These are phyloP conservation scores for Glossophaga mutica DNA, from an alignment of 2,797 vertebrate species.

Conservation along the genomic window DNA sequence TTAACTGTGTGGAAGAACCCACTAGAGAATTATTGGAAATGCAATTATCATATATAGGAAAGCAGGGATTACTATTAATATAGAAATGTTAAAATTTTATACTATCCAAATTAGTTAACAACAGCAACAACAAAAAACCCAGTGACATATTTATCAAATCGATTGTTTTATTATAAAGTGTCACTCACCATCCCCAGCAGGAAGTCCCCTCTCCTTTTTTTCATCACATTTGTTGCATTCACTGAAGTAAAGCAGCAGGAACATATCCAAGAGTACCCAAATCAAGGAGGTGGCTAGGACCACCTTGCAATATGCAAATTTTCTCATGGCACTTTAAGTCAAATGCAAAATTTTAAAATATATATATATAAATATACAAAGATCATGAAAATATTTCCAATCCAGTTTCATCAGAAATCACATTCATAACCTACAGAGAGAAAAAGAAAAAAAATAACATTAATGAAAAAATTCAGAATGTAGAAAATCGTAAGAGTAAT, in stretches of 20 bases:
- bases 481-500: background rate
- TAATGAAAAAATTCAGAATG: conserved; percentile 37
- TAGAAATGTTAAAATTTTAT: background rate
- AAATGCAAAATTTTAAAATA: conserved; percentile 80
- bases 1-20: background rate
- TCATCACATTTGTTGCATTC: conserved; percentile 98
- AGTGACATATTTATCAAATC: background rate
- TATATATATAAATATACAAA: conserved; percentile 84
- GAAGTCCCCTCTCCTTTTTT: conserved; percentile 93
- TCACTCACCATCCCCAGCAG: conserved; percentile 91
- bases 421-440: conserved; percentile 77
- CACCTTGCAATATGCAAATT: conserved; percentile 97
- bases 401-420: conserved; percentile 78
- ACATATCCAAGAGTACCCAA: conserved; percentile 99
- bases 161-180: background rate
- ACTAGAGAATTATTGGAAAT: background rate
- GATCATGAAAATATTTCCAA: conserved; percentile 76
- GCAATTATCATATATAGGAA: background rate
- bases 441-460: background rate
- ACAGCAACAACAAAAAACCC: background rate
- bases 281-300: conserved; percentile 98
- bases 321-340: conserved; percentile 88
- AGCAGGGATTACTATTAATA: background rate
- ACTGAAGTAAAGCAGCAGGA: conserved; percentile 92
- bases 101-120: background rate